Evolutionary conservation across 2,888 invertebrate genomes (phyloP), one percentile per base, ranked within the genome.

Genomic region (Melanophora roralis): DNA sequence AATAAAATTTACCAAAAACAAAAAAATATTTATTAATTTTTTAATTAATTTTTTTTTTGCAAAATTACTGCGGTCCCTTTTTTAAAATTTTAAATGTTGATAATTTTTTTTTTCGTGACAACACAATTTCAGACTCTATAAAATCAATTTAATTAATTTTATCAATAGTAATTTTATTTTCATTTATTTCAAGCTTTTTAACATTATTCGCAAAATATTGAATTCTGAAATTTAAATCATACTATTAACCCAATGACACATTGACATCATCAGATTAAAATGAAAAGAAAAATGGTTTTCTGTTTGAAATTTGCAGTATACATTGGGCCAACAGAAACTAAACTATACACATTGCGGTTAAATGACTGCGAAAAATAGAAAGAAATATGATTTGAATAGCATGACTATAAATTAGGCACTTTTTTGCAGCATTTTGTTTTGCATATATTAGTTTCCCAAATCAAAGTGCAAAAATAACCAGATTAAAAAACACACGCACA

Each of bases 231-330:
- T 62, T 21, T 40, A 76, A 68, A 55, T 68, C 72, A 80, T 64
- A 80, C 73, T 77, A 81, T 82, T 82, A 82, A 82, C 83, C 83
- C 81, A 81, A 45, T 83, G 82, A 78, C 83, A 83, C 79, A 82
- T 82, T 83, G 82, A 82, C 83, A 81, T 78, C 76, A 81, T 82
- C 82, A 76, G 83, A 83, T 81, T 81, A 78, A 78, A 74, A 60
- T 68, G 72, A 57, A 53, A 55, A 21, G 12, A 68, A 49, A 74
- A 62, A 78, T 55, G 36, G 49, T 19, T 36, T 43, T 59, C 69
- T 62, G 45, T 67, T 43, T 19, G 11, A 62, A 51, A 51, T 53
- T 38, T 12, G 14, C 47, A 65, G 27, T 45, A 36, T 27, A 62
- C 38, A 62, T 45, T 51, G 34, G 16, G 38, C 67, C 8, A 27